Conservation (phyloP, 2,797 vertebrate genomes). For the Rhinoraja longicauda region DNA sequence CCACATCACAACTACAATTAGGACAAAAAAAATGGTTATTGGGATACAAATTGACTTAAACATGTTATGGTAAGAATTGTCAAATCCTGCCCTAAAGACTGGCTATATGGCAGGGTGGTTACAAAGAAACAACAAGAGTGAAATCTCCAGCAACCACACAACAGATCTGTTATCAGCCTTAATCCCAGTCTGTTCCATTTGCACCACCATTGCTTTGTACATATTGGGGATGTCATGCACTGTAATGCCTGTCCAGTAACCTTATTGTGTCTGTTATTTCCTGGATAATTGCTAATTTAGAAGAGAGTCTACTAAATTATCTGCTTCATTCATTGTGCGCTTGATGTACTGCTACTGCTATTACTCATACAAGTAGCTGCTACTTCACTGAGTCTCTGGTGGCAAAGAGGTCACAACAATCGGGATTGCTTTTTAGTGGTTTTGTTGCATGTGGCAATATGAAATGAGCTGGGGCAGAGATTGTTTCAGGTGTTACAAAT, state of each 20-base stretch:
- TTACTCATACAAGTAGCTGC: neutral
- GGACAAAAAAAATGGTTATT: too few species aligned
- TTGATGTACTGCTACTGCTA: neutral
- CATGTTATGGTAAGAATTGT: neutral
- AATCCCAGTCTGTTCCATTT: neutral
- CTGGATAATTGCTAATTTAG: neutral
- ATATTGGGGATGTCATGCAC: neutral
- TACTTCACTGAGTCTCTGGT: neutral
- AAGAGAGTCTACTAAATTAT: neutral
- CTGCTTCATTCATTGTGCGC: neutral
- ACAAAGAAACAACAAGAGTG: neutral
- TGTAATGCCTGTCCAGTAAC: neutral
- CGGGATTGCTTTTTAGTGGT: neutral
- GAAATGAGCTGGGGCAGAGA: neutral
- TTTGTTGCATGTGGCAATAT: neutral
- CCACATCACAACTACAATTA: too few species aligned
- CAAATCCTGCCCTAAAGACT: neutral
- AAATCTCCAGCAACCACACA: neutral
- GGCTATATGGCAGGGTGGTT: neutral
- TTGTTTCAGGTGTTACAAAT: neutral
- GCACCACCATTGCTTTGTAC: neutral
- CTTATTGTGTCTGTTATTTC: neutral
- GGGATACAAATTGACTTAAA: neutral
- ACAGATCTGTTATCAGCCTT: neutral
- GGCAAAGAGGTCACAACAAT: neutral